These are phyloP conservation scores for Pogonomyrmex californicus DNA, from an alignment of 1,140 invertebrate genomes.

Conservation along the genomic window DNA sequence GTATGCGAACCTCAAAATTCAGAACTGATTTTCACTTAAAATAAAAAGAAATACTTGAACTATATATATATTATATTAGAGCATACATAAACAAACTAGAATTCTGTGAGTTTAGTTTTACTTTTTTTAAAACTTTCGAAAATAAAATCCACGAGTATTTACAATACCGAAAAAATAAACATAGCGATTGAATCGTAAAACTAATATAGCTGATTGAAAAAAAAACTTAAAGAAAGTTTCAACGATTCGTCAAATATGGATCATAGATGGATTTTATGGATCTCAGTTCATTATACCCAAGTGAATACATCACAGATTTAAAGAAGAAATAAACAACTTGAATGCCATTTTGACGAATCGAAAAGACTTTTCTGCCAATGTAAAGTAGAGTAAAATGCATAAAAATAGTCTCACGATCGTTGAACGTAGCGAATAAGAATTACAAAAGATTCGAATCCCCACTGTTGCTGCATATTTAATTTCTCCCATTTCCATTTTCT, in stretches of 20 bases:
- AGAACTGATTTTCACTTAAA: neutral
- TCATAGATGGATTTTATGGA: no score
- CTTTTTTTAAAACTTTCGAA: neutral
- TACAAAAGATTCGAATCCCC: neutral
- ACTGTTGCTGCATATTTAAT: neutral
- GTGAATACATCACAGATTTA: neutral
- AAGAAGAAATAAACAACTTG: neutral
- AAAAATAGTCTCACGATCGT: conserved; percentile 48
- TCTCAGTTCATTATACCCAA: neutral
- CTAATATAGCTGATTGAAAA: neutral
- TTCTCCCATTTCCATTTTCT: conserved; percentile 33
- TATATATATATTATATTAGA: neutral
- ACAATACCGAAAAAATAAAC: neutral
- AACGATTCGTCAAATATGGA: neutral
- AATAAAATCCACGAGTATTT: neutral
- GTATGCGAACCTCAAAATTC: neutral
- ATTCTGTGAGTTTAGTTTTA: neutral
- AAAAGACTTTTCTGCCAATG: neutral
- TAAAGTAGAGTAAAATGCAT: neutral
- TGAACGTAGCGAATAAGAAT: conserved; percentile 5
- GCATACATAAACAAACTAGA: neutral
- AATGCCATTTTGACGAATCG: neutral
- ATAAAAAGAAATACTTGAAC: neutral
- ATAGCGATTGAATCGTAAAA: neutral
- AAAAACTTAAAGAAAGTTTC: conserved; percentile 1